Evolutionary conservation across 2,113 vertebrate species (phyloP).

Genomic region (Sander lucioperca): DNA sequence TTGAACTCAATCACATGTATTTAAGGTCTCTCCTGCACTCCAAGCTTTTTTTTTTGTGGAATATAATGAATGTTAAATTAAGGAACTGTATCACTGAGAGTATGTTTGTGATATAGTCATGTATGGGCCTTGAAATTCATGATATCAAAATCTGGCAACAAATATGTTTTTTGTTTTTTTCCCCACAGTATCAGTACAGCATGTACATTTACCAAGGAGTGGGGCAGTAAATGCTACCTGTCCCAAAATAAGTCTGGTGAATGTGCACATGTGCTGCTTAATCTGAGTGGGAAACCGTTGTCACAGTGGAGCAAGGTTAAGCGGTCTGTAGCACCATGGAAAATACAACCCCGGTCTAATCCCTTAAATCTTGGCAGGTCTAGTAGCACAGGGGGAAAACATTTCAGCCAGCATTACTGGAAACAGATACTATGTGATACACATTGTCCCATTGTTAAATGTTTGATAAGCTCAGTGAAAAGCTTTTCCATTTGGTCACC

Average conservation of each 20-base stretch:
- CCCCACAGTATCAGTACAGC: neutral
- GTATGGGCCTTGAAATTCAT: neutral
- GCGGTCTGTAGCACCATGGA: conserved; percentile 49
- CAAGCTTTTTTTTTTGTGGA: neutral
- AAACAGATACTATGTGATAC: conserved; percentile 45
- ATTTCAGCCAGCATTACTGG: conserved; percentile 44
- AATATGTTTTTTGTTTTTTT: neutral
- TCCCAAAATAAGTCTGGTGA: conserved; percentile 25
- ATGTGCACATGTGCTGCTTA: conserved; percentile 58
- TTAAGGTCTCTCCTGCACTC: neutral
- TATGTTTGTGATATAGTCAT: neutral
- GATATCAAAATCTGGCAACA: neutral
- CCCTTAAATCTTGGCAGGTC: conserved; percentile 70
- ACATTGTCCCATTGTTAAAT: conserved; percentile 58
- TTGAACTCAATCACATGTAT: conserved; percentile 1
- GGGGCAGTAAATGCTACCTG: neutral
- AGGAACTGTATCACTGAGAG: neutral
- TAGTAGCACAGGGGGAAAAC: conserved; percentile 31
- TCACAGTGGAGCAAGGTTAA: conserved; percentile 68
- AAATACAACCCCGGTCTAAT: conserved; percentile 66
- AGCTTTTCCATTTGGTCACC: conserved; percentile 34
- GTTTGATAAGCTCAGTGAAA: conserved; percentile 58
- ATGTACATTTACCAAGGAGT: neutral
- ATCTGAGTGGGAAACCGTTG: conserved; percentile 49
- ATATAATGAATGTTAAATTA: neutral